A percentile compares a stretch with the other conserved stretches of the same genome.
Conservation (phyloP, 2,888 invertebrate genomes). For the Plagodis dolabraria region DNA sequence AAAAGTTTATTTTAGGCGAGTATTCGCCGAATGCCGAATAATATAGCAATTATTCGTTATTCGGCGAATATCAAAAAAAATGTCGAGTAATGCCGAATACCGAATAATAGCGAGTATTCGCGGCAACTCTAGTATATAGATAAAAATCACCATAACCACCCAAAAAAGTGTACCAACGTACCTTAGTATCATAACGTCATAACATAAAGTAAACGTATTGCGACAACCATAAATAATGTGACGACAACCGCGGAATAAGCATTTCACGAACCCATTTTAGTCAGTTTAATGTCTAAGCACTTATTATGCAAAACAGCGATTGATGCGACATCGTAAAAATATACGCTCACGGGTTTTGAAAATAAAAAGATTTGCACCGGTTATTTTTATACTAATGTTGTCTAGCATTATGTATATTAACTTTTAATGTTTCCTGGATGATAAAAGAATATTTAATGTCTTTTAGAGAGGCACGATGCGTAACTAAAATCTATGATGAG, state of each 20-base stretch:
- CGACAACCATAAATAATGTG: conserved; percentile 11
- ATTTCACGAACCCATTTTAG: conserved; percentile 12
- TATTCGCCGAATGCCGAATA: too few relatives aligned
- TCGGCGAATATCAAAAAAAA: too few relatives aligned
- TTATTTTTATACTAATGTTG: conserved; percentile 15
- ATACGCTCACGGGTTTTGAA: conserved; percentile 19
- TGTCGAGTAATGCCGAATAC: too few relatives aligned
- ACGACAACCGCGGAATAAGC: conserved; percentile 15
- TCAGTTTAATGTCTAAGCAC: conserved; percentile 12
- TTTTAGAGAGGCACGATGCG: conserved; percentile 1
- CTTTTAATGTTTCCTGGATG: conserved; percentile 21
- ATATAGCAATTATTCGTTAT: too few relatives aligned
- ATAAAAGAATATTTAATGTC: conserved; percentile 21
- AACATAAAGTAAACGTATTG: not conserved
- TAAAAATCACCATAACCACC: too few relatives aligned
- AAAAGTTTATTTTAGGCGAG: too few relatives aligned
- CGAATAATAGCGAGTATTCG: too few relatives aligned
- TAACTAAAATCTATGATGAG: conserved; percentile 9
- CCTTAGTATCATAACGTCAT: too few relatives aligned
- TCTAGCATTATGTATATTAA: conserved; percentile 6
- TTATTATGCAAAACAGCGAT: conserved; percentile 32
- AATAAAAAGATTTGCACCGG: conserved; percentile 17
- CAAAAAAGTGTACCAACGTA: too few relatives aligned
- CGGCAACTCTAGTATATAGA: too few relatives aligned
- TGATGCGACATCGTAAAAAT: conserved; percentile 24